Base-by-base conservation (phyloP, 1,140 invertebrate genomes). In the Aphidius gifuensis region DNA sequence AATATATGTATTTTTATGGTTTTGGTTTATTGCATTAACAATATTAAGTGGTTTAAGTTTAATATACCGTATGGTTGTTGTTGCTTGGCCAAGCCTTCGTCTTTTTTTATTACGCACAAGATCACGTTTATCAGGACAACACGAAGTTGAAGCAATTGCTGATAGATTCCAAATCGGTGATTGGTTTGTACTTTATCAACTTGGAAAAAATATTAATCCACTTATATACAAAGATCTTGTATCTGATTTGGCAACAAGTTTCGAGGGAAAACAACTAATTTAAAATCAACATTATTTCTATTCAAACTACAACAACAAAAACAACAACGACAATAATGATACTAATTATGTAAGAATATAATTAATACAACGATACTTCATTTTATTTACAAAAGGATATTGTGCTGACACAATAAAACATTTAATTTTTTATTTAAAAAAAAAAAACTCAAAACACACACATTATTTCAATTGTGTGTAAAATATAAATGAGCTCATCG, bases 1-100 rank as follows among this genome's bases (percentile, higher is more conserved):
- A 82, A 96, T 96, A 74, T 96, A 95, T 83, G 90, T 96, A 6
- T 94, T 96, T 82, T 83, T 96, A 1, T 96, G 94, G 94, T 96
- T 96, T 82, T 96, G 94, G 94, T 95, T 96, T 83, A 88, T 94
- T 69, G 85, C 92, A 54, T 83, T 95, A 49, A 76, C 82, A 1
- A 81, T 92, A 32, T 72, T 94, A 56, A 92, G 90, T 43, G 91
- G 89, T 5, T 83, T 93, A 21, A 90, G 91, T 48, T 78, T 96
- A 62, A 74, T 92, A 5, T 94, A 93, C 80, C 87, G 93, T 61
- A 80, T 87, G 38, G 86, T 87, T 8, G 90, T 94, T 39, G 85
- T 94, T 5, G 80, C 87, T 5, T 87, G 87, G 7, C 88, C 90
- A 7, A 86, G 88, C 59, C 74, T 93, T 21, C 86, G 92, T 6